Conservation (phyloP, 2,113 vertebrate species). For the Gobiocypris rarus region DNA sequence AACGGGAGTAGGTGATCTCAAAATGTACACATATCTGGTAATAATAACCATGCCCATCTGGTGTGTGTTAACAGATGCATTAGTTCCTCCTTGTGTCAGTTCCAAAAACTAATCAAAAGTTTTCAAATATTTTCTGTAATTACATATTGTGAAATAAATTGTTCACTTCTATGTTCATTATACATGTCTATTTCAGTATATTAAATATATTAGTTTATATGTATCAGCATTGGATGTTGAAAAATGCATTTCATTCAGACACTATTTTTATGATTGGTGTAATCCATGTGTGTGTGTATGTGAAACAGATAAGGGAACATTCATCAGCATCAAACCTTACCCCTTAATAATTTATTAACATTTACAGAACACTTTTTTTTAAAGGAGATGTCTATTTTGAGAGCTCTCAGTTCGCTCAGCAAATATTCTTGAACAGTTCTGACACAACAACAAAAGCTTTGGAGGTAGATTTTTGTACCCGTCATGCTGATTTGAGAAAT, state of each 20-base stretch:
- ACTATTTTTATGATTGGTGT: background rate
- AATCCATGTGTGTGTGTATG: background rate
- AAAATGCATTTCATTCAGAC: background rate
- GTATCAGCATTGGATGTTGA: background rate
- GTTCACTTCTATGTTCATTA: background rate
- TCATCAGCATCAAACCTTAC: background rate
- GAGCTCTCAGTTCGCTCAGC: conserved; percentile 56
- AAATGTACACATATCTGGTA: background rate
- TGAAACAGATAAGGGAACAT: background rate
- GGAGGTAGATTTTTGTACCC: conserved; percentile 56
- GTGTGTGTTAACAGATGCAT: background rate
- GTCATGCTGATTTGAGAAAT: conserved; percentile 63
- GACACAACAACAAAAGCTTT: conserved; percentile 63
- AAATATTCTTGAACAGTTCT: conserved; percentile 60
- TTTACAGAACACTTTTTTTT: background rate
- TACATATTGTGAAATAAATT: background rate
- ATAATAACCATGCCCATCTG: background rate
- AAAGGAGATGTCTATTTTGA: conserved; percentile 40
- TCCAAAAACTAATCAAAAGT: background rate
- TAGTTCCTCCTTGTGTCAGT: background rate
- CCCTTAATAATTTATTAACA: background rate
- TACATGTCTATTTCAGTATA: background rate
- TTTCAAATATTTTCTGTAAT: background rate
- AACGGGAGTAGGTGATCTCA: background rate
- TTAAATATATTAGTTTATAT: background rate